Conservation (phyloP, 2,888 invertebrate species). For the Drosophila barbarae region DNA sequence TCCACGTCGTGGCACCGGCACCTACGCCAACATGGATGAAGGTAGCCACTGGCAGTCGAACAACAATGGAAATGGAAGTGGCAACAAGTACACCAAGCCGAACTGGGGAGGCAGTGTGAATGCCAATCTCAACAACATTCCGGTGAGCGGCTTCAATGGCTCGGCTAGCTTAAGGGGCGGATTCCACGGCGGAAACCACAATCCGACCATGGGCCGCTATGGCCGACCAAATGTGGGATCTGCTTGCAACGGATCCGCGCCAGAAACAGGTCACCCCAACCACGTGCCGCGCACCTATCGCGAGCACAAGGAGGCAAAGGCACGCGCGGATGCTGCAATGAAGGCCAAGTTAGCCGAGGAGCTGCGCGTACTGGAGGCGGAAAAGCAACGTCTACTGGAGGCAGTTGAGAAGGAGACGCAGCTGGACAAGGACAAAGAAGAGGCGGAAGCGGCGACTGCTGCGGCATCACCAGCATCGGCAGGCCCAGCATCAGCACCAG, state of each 20-base stretch:
- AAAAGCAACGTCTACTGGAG: constrained; percentile 11
- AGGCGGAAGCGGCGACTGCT: not conserved
- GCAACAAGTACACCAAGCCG: not conserved
- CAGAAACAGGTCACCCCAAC: not conserved
- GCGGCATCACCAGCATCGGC: too few species aligned
- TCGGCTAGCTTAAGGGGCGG: not conserved
- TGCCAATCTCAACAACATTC: not conserved
- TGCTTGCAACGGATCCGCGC: not conserved
- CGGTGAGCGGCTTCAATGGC: not conserved
- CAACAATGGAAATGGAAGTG: not conserved
- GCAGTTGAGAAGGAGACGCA: constrained; percentile 37
- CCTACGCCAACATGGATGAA: not conserved
- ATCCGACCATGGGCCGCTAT: not conserved
- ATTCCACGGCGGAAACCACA: constrained; percentile 5
- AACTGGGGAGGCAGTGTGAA: constrained; percentile 1
- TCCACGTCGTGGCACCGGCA: constrained; percentile 1
- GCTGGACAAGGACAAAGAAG: constrained; percentile 3
- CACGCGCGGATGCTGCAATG: constrained; percentile 33
- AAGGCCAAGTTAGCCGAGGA: constrained; percentile 36
- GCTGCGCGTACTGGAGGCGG: constrained; percentile 7
- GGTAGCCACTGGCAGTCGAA: not conserved
- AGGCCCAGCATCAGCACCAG: not conserved
- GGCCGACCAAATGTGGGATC: not conserved
- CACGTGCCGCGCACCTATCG: constrained; percentile 69
- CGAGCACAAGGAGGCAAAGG: constrained; percentile 70